A percentile compares a stretch with the other conserved stretches of the same genome.
These are phyloP conservation scores for Vireo griseus DNA, from an alignment of 2,797 vertebrate species.

Conservation along the genomic window DNA sequence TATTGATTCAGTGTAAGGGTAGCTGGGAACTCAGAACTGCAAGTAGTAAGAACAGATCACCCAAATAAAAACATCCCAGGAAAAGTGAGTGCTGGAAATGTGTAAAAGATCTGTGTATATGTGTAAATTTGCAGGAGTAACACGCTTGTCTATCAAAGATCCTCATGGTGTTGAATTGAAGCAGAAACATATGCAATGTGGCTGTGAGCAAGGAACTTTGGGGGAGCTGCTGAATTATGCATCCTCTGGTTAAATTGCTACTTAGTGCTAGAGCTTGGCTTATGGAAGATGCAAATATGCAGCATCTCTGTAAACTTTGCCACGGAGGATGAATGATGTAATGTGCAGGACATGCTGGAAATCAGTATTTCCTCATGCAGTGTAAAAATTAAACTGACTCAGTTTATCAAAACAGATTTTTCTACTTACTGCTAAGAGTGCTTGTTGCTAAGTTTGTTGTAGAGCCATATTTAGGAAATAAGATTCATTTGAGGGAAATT, in stretches of 20 bases:
- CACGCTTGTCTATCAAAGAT: background rate
- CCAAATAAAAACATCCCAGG: background rate
- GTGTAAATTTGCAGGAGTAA: background rate
- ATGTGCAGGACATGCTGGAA: background rate
- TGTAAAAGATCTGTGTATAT: background rate
- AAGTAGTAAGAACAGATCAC: background rate
- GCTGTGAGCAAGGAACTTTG: background rate
- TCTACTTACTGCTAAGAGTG: background rate
- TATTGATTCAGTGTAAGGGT: background rate
- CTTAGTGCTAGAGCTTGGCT: background rate
- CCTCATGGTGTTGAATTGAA: background rate
- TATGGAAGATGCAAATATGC: background rate
- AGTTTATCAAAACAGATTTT: background rate
- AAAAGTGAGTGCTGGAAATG: background rate
- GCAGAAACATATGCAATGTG: background rate
- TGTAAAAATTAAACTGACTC: background rate
- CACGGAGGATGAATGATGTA: background rate
- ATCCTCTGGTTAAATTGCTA: background rate
- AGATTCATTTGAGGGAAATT: background rate
- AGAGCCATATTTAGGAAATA: conserved; percentile 60
- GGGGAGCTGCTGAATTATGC: conserved; percentile 6
- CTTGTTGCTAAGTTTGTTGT: conserved; percentile 54
- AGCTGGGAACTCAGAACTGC: background rate
- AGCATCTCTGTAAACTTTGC: background rate
- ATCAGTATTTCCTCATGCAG: background rate